phyloP scores from a whole-genome alignment of 2,888 invertebrate genomes.

The Allacma fusca region DNA sequence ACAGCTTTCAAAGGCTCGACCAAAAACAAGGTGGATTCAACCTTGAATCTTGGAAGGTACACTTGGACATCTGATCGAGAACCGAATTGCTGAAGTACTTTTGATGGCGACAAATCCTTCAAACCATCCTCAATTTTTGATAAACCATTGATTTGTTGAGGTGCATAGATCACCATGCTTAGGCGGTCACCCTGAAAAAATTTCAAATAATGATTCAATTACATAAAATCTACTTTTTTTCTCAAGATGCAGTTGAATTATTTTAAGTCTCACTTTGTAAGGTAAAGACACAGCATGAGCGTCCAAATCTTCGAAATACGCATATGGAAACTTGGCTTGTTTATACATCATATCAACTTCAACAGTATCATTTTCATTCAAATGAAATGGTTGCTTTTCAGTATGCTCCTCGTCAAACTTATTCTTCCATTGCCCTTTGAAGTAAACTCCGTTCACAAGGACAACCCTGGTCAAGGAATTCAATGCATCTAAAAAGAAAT shows the following conservation, averaged over 20 bases:
- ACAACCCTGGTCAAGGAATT: slow-evolving; percentile 61
- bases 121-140: slow-evolving; percentile 67
- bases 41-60: slow-evolving; percentile 70
- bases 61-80: slow-evolving; percentile 65
- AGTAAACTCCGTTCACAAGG: slow-evolving; percentile 63
- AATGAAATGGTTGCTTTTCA: slow-evolving; percentile 62
- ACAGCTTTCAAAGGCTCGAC: slow-evolving; percentile 67
- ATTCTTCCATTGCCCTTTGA: slow-evolving; percentile 63
- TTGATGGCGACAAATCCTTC: slow-evolving; percentile 44
- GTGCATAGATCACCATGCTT: slow-evolving; percentile 79
- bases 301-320: slow-evolving; percentile 59
- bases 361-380: slow-evolving; percentile 48
- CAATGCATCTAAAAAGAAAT: slow-evolving; percentile 20
- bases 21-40: slow-evolving; percentile 73
- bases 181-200: slow-evolving; percentile 69
- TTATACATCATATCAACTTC: slow-evolving; percentile 66
- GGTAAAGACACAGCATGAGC: slow-evolving; percentile 63
- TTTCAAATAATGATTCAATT: background rate
- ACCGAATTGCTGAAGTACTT: slow-evolving; percentile 64
- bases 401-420: slow-evolving; percentile 60
- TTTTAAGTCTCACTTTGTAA: slow-evolving; percentile 61
- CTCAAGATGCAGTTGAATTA: no score
- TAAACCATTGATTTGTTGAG: slow-evolving; percentile 73
- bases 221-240: no score
- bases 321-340: slow-evolving; percentile 63